Evolutionary conservation across 2,797 vertebrate genomes (phyloP).

Genomic region (Halcyon leucocephala): DNA sequence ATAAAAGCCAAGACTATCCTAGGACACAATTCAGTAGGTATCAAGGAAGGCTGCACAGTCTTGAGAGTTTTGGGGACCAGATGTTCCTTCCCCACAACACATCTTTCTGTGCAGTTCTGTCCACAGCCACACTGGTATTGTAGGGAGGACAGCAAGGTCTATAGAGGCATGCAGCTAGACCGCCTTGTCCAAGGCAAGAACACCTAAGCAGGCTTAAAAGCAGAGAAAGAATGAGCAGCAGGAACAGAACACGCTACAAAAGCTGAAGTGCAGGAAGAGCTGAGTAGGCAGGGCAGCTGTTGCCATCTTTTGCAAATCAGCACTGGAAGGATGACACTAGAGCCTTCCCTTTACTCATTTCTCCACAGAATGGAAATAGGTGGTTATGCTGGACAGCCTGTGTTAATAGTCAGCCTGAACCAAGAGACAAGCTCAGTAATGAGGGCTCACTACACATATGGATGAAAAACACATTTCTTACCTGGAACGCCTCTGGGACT

Average conservation of each 20-base stretch:
- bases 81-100: neutral
- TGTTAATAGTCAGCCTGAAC: neutral
- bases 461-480: conserved; percentile 41
- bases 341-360: neutral
- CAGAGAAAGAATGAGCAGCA: neutral
- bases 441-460: neutral
- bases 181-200: neutral
- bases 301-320: neutral
- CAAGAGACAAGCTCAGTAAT: neutral
- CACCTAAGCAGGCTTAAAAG: neutral
- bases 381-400: neutral
- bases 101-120: neutral
- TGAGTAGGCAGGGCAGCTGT: neutral
- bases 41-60: neutral
- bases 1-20: neutral
- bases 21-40: neutral
- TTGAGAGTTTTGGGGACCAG: neutral
- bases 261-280: neutral
- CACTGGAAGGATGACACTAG: neutral
- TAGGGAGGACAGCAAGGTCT: neutral
- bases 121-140: neutral
- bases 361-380: neutral
- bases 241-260: neutral
- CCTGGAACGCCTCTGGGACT: conserved; percentile 93
- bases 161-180: neutral